Evolutionary conservation across 2,113 vertebrate genomes (phyloP).

Genomic region (Ophthalmolycus amberensis): DNA sequence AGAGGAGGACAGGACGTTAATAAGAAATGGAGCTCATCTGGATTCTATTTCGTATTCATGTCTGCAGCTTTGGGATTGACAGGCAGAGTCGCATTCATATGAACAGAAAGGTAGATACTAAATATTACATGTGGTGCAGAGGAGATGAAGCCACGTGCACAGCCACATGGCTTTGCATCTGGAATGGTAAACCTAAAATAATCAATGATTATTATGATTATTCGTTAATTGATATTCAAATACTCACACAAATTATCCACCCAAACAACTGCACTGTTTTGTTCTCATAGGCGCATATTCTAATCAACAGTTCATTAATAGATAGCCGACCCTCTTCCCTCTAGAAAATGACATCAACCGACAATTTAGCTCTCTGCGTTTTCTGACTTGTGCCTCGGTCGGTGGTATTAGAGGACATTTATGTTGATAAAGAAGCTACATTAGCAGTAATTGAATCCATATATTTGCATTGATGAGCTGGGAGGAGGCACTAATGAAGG

Average conservation of each 20-base stretch:
- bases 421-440: constrained; percentile 34
- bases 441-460: constrained; percentile 52
- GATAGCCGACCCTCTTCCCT: background rate
- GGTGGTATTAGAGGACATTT: constrained; percentile 3
- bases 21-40: constrained; percentile 62
- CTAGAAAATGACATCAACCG: background rate
- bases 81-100: constrained; percentile 50
- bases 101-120: constrained; percentile 35
- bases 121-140: constrained; percentile 52
- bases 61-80: constrained; percentile 36
- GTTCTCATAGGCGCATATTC: background rate
- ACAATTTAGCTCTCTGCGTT: background rate
- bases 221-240: constrained; percentile 13
- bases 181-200: background rate
- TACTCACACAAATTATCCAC: constrained; percentile 8
- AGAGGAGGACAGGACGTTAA: constrained; percentile 39
- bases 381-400: constrained; percentile 5
- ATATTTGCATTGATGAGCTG: constrained; percentile 57
- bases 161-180: constrained; percentile 18
- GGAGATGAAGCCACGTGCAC: constrained; percentile 28
- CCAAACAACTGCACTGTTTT: constrained; percentile 11
- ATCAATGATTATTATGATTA: constrained; percentile 12
- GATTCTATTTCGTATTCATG: constrained; percentile 56
- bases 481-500: constrained; percentile 37
- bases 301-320: constrained; percentile 6